A percentile compares a stretch with the other conserved stretches of the same genome.
Evolutionary conservation across 23 tunicate genomes (phyloP).

Genomic region (Corella eumyota): DNA sequence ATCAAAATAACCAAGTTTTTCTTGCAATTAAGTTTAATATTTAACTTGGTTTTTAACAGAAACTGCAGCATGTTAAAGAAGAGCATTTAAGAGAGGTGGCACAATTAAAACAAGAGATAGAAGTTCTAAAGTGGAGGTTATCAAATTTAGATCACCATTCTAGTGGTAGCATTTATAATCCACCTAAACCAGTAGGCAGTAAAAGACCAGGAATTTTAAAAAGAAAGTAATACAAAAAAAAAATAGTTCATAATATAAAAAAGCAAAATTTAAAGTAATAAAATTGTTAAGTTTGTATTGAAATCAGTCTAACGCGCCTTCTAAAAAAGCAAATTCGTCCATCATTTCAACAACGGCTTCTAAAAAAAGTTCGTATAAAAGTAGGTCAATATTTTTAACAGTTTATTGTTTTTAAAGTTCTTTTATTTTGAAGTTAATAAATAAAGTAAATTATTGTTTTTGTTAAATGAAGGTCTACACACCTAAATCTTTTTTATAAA

Average conservation of each 20-base stretch:
- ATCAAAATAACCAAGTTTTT: neutral
- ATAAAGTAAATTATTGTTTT: too few relatives aligned
- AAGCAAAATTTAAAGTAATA: neutral
- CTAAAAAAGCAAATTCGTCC: conserved; percentile 75
- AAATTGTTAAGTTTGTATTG: too few relatives aligned
- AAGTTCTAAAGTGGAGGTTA: neutral
- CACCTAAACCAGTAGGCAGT: neutral
- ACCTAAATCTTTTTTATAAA: conserved; percentile 60
- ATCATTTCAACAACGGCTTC: conserved; percentile 48
- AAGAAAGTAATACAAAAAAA: neutral
- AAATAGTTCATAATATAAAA: neutral
- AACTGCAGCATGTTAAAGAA: conserved; percentile 11
- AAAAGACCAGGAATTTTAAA: neutral
- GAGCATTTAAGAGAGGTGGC: neutral
- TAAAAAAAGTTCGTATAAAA: conserved; percentile 6
- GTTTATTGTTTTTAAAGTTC: too few relatives aligned
- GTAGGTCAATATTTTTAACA: too few relatives aligned
- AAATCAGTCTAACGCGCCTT: conserved; percentile 68
- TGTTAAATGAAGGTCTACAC: neutral
- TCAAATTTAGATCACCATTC: neutral
- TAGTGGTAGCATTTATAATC: neutral
- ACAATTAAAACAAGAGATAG: conserved; percentile 4
- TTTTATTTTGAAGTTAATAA: too few relatives aligned
- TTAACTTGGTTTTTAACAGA: too few relatives aligned
- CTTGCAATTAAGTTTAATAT: neutral